Evolutionary conservation across 2,113 vertebrate genomes (phyloP).

Genomic region (Poicephalus gulielmi): DNA sequence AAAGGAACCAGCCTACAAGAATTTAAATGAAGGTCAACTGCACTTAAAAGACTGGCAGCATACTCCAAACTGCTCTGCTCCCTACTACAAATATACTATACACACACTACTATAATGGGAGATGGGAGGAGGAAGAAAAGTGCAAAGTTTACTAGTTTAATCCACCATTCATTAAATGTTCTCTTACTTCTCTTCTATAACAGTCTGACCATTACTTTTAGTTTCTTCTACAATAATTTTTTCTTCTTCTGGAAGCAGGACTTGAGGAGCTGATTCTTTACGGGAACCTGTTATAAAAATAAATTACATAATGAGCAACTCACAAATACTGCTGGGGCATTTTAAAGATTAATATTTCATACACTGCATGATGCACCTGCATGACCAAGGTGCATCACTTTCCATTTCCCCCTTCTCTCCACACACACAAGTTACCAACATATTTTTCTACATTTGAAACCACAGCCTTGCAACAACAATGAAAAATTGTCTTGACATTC

Average conservation of each 20-base stretch:
- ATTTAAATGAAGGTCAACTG: neutral
- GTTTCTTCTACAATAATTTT: constrained; percentile 89
- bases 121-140: neutral
- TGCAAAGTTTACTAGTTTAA: constrained; percentile 30
- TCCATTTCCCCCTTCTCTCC: neutral
- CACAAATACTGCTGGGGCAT: neutral
- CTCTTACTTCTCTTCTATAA: constrained; percentile 93
- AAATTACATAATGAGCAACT: constrained; percentile 39
- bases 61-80: neutral
- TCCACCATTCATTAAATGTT: constrained; percentile 6
- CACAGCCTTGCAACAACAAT: neutral
- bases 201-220: constrained; percentile 91
- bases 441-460: neutral
- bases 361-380: neutral
- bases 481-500: neutral
- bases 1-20: neutral
- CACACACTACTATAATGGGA: neutral
- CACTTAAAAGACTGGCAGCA: neutral
- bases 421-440: neutral
- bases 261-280: constrained; percentile 88
- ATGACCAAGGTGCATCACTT: neutral
- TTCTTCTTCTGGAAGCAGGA: constrained; percentile 89
- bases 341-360: neutral
- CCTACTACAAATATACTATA: neutral
- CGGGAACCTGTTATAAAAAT: constrained; percentile 82